Evolutionary conservation across 2,888 invertebrate species (phyloP).

Genomic region (Leptogaster cylindrica): DNA sequence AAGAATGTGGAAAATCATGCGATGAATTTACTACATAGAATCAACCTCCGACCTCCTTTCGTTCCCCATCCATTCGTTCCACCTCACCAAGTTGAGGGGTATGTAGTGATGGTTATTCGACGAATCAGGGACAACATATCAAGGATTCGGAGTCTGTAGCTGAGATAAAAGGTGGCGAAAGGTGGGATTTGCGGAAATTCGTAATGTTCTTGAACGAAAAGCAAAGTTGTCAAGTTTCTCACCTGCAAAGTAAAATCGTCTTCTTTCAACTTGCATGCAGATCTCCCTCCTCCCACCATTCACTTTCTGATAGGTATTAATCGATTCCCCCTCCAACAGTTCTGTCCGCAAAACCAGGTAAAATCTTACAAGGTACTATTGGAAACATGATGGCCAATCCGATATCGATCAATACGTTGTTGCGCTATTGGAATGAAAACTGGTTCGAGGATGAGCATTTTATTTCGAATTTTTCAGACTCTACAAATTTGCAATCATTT

Average conservation of each 20-base stretch:
- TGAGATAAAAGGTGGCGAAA: conserved; percentile 38
- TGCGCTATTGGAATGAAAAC: too few species aligned
- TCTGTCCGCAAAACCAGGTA: too few species aligned
- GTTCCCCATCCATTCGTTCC: neutral
- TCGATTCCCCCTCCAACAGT: too few species aligned
- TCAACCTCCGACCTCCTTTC: conserved; percentile 30
- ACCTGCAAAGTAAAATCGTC: conserved; percentile 12
- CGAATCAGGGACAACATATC: conserved; percentile 39
- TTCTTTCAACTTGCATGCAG: neutral
- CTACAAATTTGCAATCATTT: too few species aligned
- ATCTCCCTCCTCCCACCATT: too few species aligned
- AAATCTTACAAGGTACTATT: too few species aligned
- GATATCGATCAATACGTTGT: too few species aligned
- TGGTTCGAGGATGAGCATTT: too few species aligned
- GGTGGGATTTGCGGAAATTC: conserved; percentile 32
- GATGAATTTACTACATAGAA: conserved; percentile 31
- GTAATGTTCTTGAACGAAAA: conserved; percentile 30
- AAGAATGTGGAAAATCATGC: conserved; percentile 33
- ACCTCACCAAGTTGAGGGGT: conserved; percentile 7
- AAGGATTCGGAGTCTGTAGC: conserved; percentile 32
- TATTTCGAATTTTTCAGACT: too few species aligned
- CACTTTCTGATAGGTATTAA: too few species aligned
- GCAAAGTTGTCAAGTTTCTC: conserved; percentile 37
- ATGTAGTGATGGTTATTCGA: conserved; percentile 34
- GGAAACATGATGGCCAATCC: too few species aligned